Conservation (phyloP, 2,113 vertebrate genomes). For the Oncorhynchus nerka region DNA sequence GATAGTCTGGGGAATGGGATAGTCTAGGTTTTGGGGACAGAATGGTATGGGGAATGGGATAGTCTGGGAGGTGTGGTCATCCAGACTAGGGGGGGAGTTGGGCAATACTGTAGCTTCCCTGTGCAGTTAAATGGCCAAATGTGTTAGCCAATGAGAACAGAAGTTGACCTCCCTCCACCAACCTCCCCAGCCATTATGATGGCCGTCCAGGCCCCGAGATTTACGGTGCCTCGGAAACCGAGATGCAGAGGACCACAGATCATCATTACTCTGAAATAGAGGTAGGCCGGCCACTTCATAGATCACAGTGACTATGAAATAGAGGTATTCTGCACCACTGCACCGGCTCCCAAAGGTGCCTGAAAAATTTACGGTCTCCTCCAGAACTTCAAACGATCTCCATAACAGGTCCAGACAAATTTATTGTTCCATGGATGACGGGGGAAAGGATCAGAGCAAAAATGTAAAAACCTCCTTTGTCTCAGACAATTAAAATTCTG, state of each 20-base stretch:
- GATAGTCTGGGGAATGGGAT: too few species aligned
- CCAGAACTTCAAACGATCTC: slow-evolving; percentile 88
- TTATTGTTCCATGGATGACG: slow-evolving; percentile 86
- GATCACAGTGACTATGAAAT: too few species aligned
- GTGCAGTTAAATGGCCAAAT: slow-evolving; percentile 38
- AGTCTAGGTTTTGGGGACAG: too few species aligned
- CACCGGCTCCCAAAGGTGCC: slow-evolving; percentile 84
- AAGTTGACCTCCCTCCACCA: slow-evolving; percentile 17
- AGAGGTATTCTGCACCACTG: slow-evolving; percentile 53
- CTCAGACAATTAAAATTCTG: slow-evolving; percentile 73
- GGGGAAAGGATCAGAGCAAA: slow-evolving; percentile 65
- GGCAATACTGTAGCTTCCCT: slow-evolving; percentile 12
- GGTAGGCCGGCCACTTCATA: too few species aligned
- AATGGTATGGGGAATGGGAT: too few species aligned
- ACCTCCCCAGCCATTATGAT: slow-evolving; percentile 42
- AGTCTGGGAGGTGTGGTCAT: too few species aligned
- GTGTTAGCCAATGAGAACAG: slow-evolving; percentile 28
- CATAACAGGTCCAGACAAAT: slow-evolving; percentile 85
- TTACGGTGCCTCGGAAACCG: slow-evolving; percentile 85
- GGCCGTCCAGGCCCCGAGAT: slow-evolving; percentile 74
- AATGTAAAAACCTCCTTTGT: slow-evolving; percentile 75
- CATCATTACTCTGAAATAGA: slow-evolving; percentile 73
- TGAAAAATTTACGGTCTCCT: slow-evolving; percentile 91
- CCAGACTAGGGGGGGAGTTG: not conserved
- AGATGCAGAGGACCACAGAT: slow-evolving; percentile 87